Evolutionary conservation across 2,888 invertebrate species (phyloP), one percentile per base, ranked within the genome.

Genomic region (Sarcophaga carnaria): DNA sequence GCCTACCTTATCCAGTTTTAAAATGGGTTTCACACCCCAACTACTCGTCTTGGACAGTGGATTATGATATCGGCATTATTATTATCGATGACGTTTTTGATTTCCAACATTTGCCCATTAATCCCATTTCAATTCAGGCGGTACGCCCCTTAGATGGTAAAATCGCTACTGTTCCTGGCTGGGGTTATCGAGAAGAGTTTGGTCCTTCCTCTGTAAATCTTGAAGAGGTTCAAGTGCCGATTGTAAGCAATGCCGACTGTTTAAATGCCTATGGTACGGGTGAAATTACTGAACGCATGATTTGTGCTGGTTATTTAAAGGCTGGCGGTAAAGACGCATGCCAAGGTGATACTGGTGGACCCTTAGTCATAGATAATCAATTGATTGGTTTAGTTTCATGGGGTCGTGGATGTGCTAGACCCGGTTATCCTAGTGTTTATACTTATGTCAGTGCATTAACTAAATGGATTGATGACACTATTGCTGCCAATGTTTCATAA

Each of bases 61-160:
- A 95, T 88, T 94, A 94, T 85, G 92, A 93, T 37, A 89, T 93
- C 66, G 92, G 91, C 0, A 59, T 93, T 0, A 88, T 96, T 8
- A 94, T 94, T 91, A 91, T 96, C 12, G 89, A 94, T 0, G 92
- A 90, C 2, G 93, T 94, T 0, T 90, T 96, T 20, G 89, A 91
- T 54, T 94, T 94, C 37, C 92, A 88, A 27, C 90, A 93, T 11
- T 63, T 86, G 0, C 90, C 89, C 0, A 92, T 94, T 0, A 91
- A 92, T 14, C 90, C 93, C 0, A 93, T 95, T 17, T 64, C 25
- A 12, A 79, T 92, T 11, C 89, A 89, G 2, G 66, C 88, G 2
- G 79, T 89, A 17, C 89, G 90, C 4, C 93, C 93, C 1, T 87
- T 88, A 0, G 76, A 71, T 0, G 91, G 91, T 2, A 89, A 88